Evolutionary conservation across 2,797 vertebrate genomes (phyloP).

Genomic region (Sphaeramia orbicularis): DNA sequence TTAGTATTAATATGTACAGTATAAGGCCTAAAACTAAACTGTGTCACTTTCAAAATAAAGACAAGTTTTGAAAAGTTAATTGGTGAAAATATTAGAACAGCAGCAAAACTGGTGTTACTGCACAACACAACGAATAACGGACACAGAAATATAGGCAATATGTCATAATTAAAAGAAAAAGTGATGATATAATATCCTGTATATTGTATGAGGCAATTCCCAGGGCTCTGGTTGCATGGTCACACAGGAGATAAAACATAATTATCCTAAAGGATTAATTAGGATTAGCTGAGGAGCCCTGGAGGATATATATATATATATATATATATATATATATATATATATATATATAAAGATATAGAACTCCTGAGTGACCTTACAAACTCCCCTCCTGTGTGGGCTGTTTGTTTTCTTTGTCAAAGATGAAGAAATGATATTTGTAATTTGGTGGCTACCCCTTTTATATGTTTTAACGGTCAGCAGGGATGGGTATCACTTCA

Average conservation of each 20-base stretch:
- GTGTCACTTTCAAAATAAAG: too few relatives aligned
- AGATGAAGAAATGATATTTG: neutral
- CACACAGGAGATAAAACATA: constrained; percentile 43
- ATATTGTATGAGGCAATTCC: constrained; percentile 15
- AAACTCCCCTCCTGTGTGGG: neutral
- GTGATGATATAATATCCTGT: constrained; percentile 12
- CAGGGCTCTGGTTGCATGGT: constrained; percentile 25
- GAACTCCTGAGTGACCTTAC: constrained; percentile 14
- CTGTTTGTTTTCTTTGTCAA: constrained; percentile 34
- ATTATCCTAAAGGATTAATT: constrained; percentile 73
- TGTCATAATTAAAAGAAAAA: too few relatives aligned
- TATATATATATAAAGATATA: constrained; percentile 40
- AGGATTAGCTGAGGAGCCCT: constrained; percentile 51
- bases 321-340: too few relatives aligned
- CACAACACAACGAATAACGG: too few relatives aligned
- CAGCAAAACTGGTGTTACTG: too few relatives aligned
- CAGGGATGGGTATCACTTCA: too few relatives aligned
- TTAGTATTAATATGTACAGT: too few relatives aligned
- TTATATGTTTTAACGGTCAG: too few relatives aligned
- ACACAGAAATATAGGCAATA: too few relatives aligned
- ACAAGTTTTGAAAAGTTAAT: too few relatives aligned
- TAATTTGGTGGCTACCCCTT: neutral
- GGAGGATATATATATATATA: constrained; percentile 35
- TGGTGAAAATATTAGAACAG: too few relatives aligned
- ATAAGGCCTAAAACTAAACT: too few relatives aligned